Evolutionary conservation across 2,113 vertebrate species (phyloP).

Genomic region (Thinocorus orbignyianus): DNA sequence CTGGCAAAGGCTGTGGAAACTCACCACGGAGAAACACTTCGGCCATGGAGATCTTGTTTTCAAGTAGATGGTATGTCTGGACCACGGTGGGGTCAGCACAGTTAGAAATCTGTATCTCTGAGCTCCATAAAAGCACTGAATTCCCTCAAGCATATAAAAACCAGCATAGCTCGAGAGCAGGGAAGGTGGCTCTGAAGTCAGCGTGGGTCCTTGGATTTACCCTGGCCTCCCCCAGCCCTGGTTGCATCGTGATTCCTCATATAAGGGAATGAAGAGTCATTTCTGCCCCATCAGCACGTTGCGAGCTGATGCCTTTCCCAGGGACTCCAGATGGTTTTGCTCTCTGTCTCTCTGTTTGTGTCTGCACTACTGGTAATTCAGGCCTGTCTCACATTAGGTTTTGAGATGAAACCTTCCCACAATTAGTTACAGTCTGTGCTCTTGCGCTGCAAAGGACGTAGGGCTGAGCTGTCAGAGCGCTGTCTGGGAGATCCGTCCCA

Average conservation of each 20-base stretch:
- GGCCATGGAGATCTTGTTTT: not conserved
- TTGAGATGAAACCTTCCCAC: conserved; percentile 43
- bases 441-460: conserved; percentile 1
- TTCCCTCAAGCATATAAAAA: not conserved
- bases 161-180: not conserved
- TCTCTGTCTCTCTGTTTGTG: not conserved
- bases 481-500: conserved; percentile 30
- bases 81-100: not conserved
- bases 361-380: conserved; percentile 43
- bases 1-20: not conserved
- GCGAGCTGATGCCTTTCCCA: not conserved
- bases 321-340: conserved; percentile 53
- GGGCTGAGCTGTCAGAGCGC: conserved; percentile 48
- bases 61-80: not conserved
- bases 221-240: not conserved
- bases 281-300: conserved; percentile 13
- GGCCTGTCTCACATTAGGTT: conserved; percentile 23
- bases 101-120: not conserved
- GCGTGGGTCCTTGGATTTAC: not conserved
- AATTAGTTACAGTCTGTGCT: conserved; percentile 24
- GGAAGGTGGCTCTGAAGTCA: not conserved
- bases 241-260: not conserved
- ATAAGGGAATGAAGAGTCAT: not conserved
- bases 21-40: not conserved
- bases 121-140: not conserved